A percentile compares a stretch with the other conserved stretches of the same genome.
These are phyloP conservation scores for Eupithecia vulgata DNA, from an alignment of 2,888 invertebrate species.

Conservation along the genomic window DNA sequence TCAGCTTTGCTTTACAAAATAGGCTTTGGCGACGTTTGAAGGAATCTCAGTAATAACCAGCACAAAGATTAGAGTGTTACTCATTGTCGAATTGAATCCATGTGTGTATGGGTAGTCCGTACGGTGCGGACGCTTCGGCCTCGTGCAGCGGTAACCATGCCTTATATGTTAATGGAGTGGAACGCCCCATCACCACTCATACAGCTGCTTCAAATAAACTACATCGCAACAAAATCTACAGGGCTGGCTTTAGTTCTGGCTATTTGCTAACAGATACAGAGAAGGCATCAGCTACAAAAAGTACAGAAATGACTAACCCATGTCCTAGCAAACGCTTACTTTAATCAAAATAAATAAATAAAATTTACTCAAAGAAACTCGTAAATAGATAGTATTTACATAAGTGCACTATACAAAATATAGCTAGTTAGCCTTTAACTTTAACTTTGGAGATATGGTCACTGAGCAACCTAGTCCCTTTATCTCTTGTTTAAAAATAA, in stretches of 20 bases:
- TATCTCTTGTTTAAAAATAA: no score
- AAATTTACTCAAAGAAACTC: no score
- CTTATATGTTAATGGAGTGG: slow-evolving; percentile 3
- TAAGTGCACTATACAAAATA: no score
- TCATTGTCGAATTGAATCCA: neutral
- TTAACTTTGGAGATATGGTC: no score
- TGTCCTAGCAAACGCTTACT: neutral
- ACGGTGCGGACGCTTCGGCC: neutral
- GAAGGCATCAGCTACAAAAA: neutral
- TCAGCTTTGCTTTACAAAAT: neutral
- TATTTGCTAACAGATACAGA: no score
- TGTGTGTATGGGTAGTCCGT: neutral
- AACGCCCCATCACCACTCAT: neutral
- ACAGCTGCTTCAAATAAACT: neutral
- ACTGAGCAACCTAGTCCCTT: no score
- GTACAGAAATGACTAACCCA: neutral
- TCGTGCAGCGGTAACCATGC: neutral
- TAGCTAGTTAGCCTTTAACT: no score
- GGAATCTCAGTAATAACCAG: neutral
- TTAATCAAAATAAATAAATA: no score
- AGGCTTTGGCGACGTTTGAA: neutral
- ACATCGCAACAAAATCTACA: neutral
- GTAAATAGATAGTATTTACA: no score
- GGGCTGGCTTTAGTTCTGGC: neutral
- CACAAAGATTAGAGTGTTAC: neutral